Base-by-base conservation (phyloP, 2,113 vertebrate genomes). In the Osmerus mordax region DNA sequence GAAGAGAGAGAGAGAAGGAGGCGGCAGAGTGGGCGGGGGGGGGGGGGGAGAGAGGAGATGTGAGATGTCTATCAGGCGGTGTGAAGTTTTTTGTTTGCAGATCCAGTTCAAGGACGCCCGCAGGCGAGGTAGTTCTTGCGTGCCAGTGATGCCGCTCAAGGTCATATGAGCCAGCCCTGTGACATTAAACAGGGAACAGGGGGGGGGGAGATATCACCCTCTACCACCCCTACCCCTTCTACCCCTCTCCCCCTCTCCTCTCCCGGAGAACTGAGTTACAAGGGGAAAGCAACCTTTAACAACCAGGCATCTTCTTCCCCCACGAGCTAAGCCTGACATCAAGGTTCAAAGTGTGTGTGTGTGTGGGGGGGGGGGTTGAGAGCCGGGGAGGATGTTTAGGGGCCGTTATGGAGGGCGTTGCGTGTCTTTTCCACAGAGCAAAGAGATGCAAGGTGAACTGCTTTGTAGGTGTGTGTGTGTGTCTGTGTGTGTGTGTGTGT, bases 91-190 rank as follows among this genome's bases (percentile, higher is more conserved):
- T 96, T 95, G 94, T 94, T 97, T 94, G 94, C 95, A 95, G 97
- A 97, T 96, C 94, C 95, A 96, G 97, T 96, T 96, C 95, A 97
- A 96, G 96, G 96, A 94, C 93, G 93, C 96, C 95, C 94, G 93
- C 95, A 96, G 95, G 96, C 96, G 91, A 96, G 94, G 93, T 93
- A 95, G 95, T 95, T 93, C 93, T 95, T 89, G 79, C 81, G 91
- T 93, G 95, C 94, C 93, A 94, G 92, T 90, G 89, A 92, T 93
- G 93, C 89, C 78, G 92, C 96, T 97, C 95, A 99, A 99, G 96
- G 97, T 99, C 96, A 97, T 90, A 28, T 89, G 92, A 94, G 93
- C 95, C 93, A 92, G 93, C 94, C 95, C 95, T 94, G 94, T 97
- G 95, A 97, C 95, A 96, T 96, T 96, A 94, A 95, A 80, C 91